Evolutionary conservation across 2,113 vertebrate genomes (phyloP).

Genomic region (Nycticryphes semicollaris): DNA sequence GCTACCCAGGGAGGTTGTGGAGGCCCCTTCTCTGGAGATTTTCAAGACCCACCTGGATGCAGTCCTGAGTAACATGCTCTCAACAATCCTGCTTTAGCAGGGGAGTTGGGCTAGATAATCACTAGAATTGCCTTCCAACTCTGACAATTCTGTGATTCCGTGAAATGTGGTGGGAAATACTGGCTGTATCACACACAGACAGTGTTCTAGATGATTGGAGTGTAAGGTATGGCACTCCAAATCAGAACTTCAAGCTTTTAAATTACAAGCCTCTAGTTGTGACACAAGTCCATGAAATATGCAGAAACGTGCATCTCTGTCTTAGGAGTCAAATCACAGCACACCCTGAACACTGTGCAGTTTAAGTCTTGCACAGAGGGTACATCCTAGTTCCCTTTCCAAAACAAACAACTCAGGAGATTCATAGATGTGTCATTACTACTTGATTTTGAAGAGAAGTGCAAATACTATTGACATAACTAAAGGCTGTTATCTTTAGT

Average conservation of each 20-base stretch:
- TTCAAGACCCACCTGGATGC: too few relatives aligned
- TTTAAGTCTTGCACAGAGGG: neutral
- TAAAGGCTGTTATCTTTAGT: neutral
- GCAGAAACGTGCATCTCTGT: neutral
- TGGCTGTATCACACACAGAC: fast-evolving
- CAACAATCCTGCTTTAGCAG: too few relatives aligned
- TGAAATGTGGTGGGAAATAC: neutral
- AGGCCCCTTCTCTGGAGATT: too few relatives aligned
- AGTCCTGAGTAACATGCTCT: too few relatives aligned
- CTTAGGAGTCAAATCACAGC: neutral
- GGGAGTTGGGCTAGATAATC: too few relatives aligned
- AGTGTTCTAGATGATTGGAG: neutral
- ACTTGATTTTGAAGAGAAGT: neutral
- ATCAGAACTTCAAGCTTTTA: neutral
- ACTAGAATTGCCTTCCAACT: too few relatives aligned
- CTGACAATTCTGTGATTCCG: too few relatives aligned
- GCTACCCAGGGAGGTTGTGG: too few relatives aligned
- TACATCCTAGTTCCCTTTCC: neutral
- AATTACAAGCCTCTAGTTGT: neutral
- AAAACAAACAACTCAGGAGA: neutral
- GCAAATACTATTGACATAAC: neutral
- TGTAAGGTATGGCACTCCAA: neutral
- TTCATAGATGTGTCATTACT: neutral
- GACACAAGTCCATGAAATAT: neutral
- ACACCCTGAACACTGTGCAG: neutral